phyloP scores from a whole-genome alignment of 2,113 vertebrate genomes.

The Megaleporinus macrocephalus region DNA sequence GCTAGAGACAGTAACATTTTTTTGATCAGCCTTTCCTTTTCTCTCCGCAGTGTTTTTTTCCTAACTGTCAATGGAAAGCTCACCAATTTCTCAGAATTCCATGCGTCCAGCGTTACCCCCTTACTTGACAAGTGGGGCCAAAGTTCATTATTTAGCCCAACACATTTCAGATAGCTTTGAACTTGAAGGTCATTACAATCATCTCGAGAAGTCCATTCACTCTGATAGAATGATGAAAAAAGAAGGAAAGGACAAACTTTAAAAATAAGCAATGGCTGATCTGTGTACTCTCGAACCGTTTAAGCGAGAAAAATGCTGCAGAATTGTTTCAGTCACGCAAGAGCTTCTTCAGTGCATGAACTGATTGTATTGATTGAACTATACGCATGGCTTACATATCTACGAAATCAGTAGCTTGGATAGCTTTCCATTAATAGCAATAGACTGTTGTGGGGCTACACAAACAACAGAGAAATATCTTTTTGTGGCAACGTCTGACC shows the following conservation, averaged over 20 bases:
- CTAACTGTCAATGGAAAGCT: neutral
- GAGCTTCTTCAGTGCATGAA: too few relatives aligned
- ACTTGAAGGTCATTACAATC: neutral
- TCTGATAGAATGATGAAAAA: neutral
- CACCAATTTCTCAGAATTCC: neutral
- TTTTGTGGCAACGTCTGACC: neutral
- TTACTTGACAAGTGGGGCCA: neutral
- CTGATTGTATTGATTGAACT: too few relatives aligned
- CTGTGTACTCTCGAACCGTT: neutral
- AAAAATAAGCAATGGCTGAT: too few relatives aligned
- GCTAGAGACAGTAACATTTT: slow-evolving; percentile 66
- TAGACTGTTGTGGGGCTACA: neutral
- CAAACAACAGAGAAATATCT: neutral
- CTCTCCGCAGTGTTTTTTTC: slow-evolving; percentile 57
- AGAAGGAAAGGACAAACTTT: neutral
- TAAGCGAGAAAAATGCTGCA: too few relatives aligned
- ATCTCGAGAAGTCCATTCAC: neutral
- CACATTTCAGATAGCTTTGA: neutral
- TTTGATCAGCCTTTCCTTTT: slow-evolving; percentile 56
- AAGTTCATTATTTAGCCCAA: neutral
- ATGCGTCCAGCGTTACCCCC: neutral
- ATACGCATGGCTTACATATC: too few relatives aligned
- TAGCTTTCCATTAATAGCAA: too few relatives aligned
- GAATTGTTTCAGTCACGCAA: too few relatives aligned
- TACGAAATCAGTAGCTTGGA: too few relatives aligned